These are phyloP conservation scores for Leucophenga montana DNA, from an alignment of 2,888 invertebrate species.

Conservation along the genomic window DNA sequence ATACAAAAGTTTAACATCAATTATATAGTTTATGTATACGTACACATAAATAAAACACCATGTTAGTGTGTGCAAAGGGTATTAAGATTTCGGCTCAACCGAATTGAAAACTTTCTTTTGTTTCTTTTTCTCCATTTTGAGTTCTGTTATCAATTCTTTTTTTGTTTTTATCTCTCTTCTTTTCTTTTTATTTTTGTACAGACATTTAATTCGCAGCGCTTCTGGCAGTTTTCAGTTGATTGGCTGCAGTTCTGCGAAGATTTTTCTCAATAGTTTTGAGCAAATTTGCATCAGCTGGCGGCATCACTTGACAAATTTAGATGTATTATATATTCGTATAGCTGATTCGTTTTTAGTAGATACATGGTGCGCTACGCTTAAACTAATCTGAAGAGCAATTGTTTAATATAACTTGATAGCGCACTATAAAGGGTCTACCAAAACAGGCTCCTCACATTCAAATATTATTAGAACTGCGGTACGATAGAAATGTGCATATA, in stretches of 20 bases:
- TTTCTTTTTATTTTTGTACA: background rate
- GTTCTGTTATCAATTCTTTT: slow-evolving; percentile 18
- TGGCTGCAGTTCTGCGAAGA: slow-evolving; percentile 63
- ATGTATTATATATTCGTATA: no score
- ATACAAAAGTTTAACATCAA: no score
- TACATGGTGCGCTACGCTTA: background rate
- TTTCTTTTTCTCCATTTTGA: slow-evolving; percentile 5
- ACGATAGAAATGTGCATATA: no score
- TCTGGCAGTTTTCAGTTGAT: slow-evolving; percentile 65
- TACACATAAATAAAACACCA: no score
- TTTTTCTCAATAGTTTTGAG: slow-evolving; percentile 49
- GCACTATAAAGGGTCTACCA: no score
- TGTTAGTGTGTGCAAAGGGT: no score
- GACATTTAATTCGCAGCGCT: slow-evolving; percentile 50
- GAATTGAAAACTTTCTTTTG: slow-evolving; percentile 11
- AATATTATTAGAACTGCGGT: no score
- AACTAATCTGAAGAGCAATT: no score
- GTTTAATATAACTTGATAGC: no score
- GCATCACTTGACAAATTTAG: background rate
- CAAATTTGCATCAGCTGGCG: slow-evolving; percentile 51
- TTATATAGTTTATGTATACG: no score
- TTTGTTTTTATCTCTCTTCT: slow-evolving; percentile 15
- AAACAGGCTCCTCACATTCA: no score
- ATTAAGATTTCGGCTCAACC: no score
- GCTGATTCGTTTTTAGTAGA: background rate